Evolutionary conservation across 1,140 invertebrate species (phyloP), one percentile per base, ranked within the genome.

Genomic region (Atopsyche davidsoni): DNA sequence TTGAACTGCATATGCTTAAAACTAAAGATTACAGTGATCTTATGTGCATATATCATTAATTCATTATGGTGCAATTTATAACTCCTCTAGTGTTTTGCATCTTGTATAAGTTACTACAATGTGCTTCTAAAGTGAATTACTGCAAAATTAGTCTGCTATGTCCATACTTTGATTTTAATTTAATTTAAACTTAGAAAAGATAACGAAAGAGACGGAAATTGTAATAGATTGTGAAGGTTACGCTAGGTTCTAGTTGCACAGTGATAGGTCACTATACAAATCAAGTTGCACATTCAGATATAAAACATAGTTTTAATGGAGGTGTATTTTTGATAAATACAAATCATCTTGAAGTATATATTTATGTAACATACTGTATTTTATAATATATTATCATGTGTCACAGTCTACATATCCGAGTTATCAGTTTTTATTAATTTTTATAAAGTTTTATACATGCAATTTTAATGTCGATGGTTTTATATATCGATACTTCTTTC

Each of bases 281-380:
- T 49, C 41, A 28, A 51, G 24, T 23, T 46, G 55, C 55, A 57
- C 55, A 47, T 51, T 47, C 43, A 45, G 25, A 48, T 48, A 50
- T 51, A 40, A 41, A 46, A 44, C 35, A 41, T 57, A 57, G 48
- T 51, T 35, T 48, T 49, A 52, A 49, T 32, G 50, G 55, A 56
- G 38, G 45, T 46, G 55, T 57, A 57, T 57, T 57, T 57, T 57
- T 57, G 55, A 57, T 57, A 57, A 57, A 53, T 44, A 57, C 50
- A 48, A 16, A 53, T 52, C 50, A 39, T 46, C 42, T 31, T 34
- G 19, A 51, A 53, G 25, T 41, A 41, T 56, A 47, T 56, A 56
- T 57, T 49, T 55, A 46, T 51, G 47, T 55, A 51, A 49, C 36
- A 51, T 46, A 55, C 53, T 31, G 43, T 55, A 54, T 55, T 46